Conservation (phyloP, 2,113 vertebrate genomes). For the Salvator merianae region DNA sequence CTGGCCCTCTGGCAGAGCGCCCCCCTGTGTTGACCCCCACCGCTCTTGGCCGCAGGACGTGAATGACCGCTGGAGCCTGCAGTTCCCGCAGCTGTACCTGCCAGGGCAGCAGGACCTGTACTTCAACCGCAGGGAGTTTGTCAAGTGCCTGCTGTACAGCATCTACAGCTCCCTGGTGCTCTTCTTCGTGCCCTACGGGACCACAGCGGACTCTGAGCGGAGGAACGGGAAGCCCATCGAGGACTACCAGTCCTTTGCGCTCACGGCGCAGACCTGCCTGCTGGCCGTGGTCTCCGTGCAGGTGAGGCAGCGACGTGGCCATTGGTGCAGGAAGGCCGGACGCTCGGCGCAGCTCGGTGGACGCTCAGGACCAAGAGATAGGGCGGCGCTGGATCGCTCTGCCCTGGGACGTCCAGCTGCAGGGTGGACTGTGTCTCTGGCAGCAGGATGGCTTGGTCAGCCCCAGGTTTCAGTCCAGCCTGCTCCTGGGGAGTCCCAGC, state of each 20-base stretch:
- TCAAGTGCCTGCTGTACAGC: conserved; percentile 84
- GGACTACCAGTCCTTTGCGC: conserved; percentile 93
- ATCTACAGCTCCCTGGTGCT: conserved; percentile 93
- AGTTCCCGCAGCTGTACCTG: conserved; percentile 87
- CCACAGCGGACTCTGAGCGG: conserved; percentile 81
- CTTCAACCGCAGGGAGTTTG: conserved; percentile 88
- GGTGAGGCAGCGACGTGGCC: conserved; percentile 68
- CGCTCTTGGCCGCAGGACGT: conserved; percentile 82
- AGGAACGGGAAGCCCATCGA: conserved; percentile 88
- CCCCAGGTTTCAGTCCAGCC: too few species aligned
- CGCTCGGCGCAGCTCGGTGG: too few species aligned
- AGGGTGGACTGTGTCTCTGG: too few species aligned
- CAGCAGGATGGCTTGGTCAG: too few species aligned
- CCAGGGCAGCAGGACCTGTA: conserved; percentile 89
- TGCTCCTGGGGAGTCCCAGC: too few species aligned
- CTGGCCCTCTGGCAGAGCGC: fast-evolving
- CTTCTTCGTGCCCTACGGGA: conserved; percentile 90
- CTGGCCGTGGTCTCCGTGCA: conserved; percentile 86
- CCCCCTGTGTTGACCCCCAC: too few species aligned
- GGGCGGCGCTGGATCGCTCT: too few species aligned
- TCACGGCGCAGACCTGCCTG: conserved; percentile 89
- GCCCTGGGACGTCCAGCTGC: too few species aligned
- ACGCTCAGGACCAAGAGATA: too few species aligned
- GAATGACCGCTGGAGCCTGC: conserved; percentile 89
- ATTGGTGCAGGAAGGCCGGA: not conserved